Evolutionary conservation across 2,888 invertebrate species (phyloP), one percentile per base, ranked within the genome.

Genomic region (Coleophora deauratella): DNA sequence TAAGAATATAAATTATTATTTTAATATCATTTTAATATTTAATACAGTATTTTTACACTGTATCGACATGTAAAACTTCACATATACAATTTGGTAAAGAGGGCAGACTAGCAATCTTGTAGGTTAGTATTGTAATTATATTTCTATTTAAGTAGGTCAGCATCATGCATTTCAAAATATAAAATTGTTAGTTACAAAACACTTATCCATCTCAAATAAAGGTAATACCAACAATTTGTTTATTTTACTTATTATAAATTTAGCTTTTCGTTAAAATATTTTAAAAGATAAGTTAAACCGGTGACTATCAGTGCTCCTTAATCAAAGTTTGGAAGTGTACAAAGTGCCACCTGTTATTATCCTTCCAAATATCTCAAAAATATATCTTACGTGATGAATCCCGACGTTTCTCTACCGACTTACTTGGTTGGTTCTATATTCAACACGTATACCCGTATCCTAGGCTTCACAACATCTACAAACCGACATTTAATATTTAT

Each of bases 391-490:
- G 28, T 45, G 39, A 39, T 37, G 41, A 33, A 27, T 48, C 35
- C 42, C 46, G 46, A 48, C 9, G 33, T 28, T 27, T 27, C 32
- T 33, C 11, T 33, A 8, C 15, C 9, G 27, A 10, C 4, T 30
- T 40, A 41, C 11, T 13, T 37, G 41, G 21, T 28, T 47, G 46
- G 49, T 57, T 72, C 70, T 49, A 72, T 53, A 51, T 63, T 72
- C 59, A 72, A 58, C 50, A 72, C 58, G 57, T 70, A 49, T 47
- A 72, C 60, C 51, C 61, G 72, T 56, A 72, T 58, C 59, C 65
- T 74, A 63, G 61, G 61, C 66, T 72, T 75, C 56, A 56, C 41
- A 41, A 59, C 43, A 59, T 74, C 78, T 79, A 78, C 15, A 44
- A 44, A 8, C 11, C 27, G 27, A 36, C 7, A 33, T n/a, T 12